Conservation (phyloP, 2,888 invertebrate genomes). For the Tetragonisca angustula region DNA sequence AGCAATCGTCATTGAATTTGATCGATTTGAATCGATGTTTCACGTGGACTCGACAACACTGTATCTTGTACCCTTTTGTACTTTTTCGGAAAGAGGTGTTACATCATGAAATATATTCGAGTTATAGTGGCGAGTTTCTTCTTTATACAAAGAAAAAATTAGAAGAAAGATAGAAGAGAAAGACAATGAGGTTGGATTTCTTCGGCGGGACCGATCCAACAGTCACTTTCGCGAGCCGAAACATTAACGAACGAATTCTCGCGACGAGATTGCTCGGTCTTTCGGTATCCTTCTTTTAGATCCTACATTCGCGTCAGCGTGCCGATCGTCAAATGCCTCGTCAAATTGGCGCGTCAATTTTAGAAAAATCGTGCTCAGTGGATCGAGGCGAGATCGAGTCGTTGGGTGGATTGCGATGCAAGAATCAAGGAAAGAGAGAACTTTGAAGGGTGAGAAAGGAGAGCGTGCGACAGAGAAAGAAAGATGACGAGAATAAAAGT, state of each 20-base stretch:
- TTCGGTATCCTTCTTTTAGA: not conserved
- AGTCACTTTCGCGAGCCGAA: conserved; percentile 3
- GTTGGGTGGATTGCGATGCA: not conserved
- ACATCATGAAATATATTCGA: conserved; percentile 47
- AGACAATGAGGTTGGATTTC: conserved; percentile 25
- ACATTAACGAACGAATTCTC: conserved; percentile 1
- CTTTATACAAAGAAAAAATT: conserved; percentile 24
- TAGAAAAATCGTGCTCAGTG: conserved; percentile 3
- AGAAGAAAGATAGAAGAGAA: not conserved
- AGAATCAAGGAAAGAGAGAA: not conserved
- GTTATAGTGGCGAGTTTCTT: conserved; percentile 47
- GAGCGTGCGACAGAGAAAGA: too few relatives aligned
- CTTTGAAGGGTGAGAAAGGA: not conserved
- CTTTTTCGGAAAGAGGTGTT: conserved; percentile 22
- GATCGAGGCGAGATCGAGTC: conserved; percentile 10
- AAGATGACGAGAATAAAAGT: conserved; percentile 56
- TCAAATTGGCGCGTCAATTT: conserved; percentile 5
- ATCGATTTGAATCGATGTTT: conserved; percentile 20
- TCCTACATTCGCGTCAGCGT: not conserved
- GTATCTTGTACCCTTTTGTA: conserved; percentile 16
- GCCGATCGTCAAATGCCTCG: not conserved
- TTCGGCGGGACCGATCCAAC: conserved; percentile 57
- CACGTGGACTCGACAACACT: conserved; percentile 2
- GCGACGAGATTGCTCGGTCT: not conserved
- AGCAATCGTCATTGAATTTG: conserved; percentile 13